Conservation (phyloP, 2,113 vertebrate genomes). For the Coturnix japonica region DNA sequence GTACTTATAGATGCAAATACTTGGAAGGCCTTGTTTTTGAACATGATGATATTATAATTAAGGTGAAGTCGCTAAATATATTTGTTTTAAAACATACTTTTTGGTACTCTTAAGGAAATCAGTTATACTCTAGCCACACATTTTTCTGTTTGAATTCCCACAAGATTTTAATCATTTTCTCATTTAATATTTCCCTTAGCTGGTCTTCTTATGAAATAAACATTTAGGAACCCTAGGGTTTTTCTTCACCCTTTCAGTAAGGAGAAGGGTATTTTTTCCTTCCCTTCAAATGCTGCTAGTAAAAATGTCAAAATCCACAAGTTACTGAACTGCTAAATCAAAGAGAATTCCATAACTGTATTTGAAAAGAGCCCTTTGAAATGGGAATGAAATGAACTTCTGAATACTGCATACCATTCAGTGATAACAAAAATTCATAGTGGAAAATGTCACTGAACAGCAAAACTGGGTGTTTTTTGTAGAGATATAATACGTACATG, state of each 20-base stretch:
- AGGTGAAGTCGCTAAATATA: not conserved
- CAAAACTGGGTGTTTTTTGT: not conserved
- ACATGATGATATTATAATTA: not conserved
- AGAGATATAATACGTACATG: not conserved
- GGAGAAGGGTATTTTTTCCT: not conserved
- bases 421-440: not conserved
- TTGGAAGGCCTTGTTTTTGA: not conserved
- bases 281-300: not conserved
- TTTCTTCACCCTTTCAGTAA: not conserved
- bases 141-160: not conserved
- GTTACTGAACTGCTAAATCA: not conserved
- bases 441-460: constrained; percentile 5
- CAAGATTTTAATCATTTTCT: not conserved
- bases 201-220: not conserved
- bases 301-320: constrained; percentile 4
- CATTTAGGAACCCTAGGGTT: not conserved
- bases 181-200: not conserved
- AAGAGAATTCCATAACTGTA: not conserved
- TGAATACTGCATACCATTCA: constrained; percentile 15
- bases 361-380: constrained; percentile 32
- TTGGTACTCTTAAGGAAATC: not conserved
- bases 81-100: not conserved
- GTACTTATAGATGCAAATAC: not conserved
- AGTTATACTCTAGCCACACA: not conserved
- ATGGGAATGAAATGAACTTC: constrained; percentile 4